These are phyloP conservation scores for Eptesicus fuscus DNA, from an alignment of 2,113 vertebrate species.

Conservation along the genomic window DNA sequence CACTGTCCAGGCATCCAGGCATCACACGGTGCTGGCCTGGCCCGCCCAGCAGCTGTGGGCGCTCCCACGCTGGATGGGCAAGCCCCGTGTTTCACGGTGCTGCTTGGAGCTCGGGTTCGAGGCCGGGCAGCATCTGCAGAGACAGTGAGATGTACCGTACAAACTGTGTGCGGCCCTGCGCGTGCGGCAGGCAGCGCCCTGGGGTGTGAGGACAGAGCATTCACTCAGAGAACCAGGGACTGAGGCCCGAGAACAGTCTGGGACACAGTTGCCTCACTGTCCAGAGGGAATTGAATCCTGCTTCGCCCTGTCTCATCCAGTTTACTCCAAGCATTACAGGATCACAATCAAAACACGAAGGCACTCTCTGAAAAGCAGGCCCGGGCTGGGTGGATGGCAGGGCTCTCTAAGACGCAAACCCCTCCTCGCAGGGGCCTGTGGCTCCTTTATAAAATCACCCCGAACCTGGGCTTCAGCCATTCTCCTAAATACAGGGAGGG, in stretches of 20 bases:
- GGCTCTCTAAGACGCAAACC: neutral
- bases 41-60: rapidly evolving
- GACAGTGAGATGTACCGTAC: neutral
- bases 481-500: neutral
- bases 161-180: neutral
- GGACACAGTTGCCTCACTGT: neutral
- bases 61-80: neutral
- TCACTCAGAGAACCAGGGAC: neutral
- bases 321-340: no score
- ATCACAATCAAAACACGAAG: neutral
- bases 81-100: neutral
- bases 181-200: neutral
- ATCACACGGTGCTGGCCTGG: rapidly evolving
- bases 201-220: neutral
- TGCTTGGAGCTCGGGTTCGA: neutral
- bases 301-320: neutral
- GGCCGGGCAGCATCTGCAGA: neutral
- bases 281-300: neutral
- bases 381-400: no score
- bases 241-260: neutral
- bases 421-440: no score
- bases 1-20: neutral
- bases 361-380: neutral
- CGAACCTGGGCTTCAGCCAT: neutral
- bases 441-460: neutral